Conservation (phyloP, 2,888 invertebrate species). For the Protodeltote pygarga region DNA sequence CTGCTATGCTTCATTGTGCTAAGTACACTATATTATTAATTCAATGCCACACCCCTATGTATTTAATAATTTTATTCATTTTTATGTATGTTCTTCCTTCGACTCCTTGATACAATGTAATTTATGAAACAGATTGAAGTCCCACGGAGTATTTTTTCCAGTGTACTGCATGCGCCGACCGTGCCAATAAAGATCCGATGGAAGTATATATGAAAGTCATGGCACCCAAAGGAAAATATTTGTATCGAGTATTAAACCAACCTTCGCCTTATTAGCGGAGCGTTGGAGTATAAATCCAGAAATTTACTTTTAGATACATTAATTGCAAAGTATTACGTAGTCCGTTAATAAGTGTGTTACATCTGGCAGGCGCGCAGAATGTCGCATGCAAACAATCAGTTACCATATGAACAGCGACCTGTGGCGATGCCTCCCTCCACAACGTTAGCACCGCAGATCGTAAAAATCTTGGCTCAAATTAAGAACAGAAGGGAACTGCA, state of each 20-base stretch:
- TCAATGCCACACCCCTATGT: no score
- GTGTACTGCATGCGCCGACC: constrained; percentile 65
- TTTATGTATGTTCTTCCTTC: background rate
- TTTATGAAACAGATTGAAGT: constrained; percentile 31
- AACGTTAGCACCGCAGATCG: constrained; percentile 60
- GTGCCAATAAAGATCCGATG: constrained; percentile 29
- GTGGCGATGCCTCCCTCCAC: constrained; percentile 24
- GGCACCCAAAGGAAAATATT: constrained; percentile 66
- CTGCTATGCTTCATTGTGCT: no score
- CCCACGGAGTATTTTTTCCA: constrained; percentile 60
- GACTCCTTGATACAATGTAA: background rate
- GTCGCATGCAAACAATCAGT: constrained; percentile 11
- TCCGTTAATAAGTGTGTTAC: constrained; percentile 39
- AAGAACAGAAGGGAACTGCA: constrained; percentile 55
- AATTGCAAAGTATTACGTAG: background rate
- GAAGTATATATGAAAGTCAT: constrained; percentile 62
- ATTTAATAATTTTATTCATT: no score
- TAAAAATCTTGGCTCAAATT: constrained; percentile 59
- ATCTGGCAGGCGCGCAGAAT: constrained; percentile 55
- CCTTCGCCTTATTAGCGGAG: constrained; percentile 66
- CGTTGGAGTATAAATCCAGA: background rate
- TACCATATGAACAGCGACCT: constrained; percentile 4
- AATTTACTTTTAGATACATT: background rate
- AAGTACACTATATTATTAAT: no score
- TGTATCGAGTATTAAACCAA: constrained; percentile 63